Conservation (phyloP, 2,797 vertebrate species). For the Cyclura pinguis region DNA sequence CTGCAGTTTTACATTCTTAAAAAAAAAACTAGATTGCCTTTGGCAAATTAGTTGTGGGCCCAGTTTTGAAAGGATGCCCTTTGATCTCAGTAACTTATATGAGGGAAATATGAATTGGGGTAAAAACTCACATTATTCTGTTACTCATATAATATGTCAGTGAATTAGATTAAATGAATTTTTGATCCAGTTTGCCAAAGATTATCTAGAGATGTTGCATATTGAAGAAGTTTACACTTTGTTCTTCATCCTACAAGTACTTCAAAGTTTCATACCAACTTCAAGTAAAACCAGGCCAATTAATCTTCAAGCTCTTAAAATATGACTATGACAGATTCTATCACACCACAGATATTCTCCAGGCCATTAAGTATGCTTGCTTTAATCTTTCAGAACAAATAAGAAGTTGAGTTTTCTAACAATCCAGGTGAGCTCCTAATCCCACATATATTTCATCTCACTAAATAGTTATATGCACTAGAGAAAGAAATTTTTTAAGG, state of each 20-base stretch:
- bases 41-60: not conserved
- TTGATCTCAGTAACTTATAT: constrained; percentile 8
- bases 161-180: constrained; percentile 23
- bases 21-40: not conserved
- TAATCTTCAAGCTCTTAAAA: constrained; percentile 13
- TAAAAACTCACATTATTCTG: constrained; percentile 9
- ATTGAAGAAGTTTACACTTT: constrained; percentile 37
- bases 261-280: constrained; percentile 22
- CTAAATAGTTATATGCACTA: not conserved
- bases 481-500: not conserved
- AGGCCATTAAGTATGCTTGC: not conserved
- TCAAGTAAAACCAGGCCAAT: constrained; percentile 39
- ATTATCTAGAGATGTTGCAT: constrained; percentile 4
- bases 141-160: not conserved
- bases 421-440: not conserved
- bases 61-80: not conserved
- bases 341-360: constrained; percentile 7
- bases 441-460: not conserved
- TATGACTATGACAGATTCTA: constrained; percentile 31
- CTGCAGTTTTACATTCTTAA: not conserved
- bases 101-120: constrained; percentile 16
- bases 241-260: constrained; percentile 21
- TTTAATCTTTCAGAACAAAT: constrained; percentile 31
- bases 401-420: constrained; percentile 15
- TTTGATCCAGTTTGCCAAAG: rapidly evolving